Evolutionary conservation across 2,888 invertebrate species (phyloP).

Genomic region (Mythimna impura): DNA sequence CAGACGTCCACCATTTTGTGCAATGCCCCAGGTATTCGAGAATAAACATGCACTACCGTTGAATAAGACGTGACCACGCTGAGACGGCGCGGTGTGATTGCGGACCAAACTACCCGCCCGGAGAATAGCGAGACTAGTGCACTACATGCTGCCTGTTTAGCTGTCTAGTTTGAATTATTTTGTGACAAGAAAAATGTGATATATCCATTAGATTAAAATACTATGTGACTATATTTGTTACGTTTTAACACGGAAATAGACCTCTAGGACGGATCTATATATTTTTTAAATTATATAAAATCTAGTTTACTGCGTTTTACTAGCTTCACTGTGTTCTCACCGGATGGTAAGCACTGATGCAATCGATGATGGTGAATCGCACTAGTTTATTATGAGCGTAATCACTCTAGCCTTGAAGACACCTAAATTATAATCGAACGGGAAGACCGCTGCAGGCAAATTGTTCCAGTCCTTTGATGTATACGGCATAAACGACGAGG

Average conservation of each 20-base stretch:
- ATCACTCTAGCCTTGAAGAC: too few species aligned
- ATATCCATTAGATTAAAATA: not conserved
- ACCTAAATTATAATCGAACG: too few species aligned
- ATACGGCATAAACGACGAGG: too few species aligned
- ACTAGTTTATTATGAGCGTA: too few species aligned
- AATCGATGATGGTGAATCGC: too few species aligned
- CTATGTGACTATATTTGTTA: not conserved
- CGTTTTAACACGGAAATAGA: not conserved
- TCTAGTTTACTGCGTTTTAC: too few species aligned
- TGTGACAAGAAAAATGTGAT: not conserved
- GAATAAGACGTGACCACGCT: slow-evolving; percentile 45
- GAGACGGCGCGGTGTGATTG: slow-evolving; percentile 51
- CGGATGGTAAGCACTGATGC: too few species aligned
- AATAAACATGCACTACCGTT: slow-evolving; percentile 50
- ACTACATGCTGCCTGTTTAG: slow-evolving; percentile 30
- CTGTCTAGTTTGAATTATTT: slow-evolving; percentile 1
- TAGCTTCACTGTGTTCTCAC: too few species aligned
- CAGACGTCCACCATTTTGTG: slow-evolving; percentile 26
- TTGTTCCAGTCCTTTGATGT: too few species aligned
- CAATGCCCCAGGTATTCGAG: slow-evolving; percentile 34
- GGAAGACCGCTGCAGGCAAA: too few species aligned
- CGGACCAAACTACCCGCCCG: slow-evolving; percentile 40
- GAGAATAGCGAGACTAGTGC: slow-evolving; percentile 16
- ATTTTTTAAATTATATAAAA: too few species aligned
- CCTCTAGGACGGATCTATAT: too few species aligned